Percentiles rank a stretch among this genome's conserved stretches.
These are phyloP conservation scores for Pardalotus punctatus DNA, from an alignment of 2,113 vertebrate genomes.

Conservation along the genomic window DNA sequence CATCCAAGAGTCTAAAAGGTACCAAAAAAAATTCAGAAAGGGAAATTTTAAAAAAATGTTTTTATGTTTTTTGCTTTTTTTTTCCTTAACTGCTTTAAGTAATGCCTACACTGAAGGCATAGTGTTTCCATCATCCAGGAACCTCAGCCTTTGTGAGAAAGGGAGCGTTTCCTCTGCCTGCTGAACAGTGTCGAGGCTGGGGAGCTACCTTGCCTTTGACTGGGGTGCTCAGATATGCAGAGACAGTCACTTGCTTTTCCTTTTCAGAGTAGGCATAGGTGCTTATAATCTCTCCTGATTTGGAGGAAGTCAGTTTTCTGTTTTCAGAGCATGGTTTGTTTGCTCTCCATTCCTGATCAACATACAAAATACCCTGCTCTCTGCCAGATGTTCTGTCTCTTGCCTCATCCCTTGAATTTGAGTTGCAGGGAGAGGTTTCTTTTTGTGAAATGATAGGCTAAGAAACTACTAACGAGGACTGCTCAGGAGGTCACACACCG, in stretches of 20 bases:
- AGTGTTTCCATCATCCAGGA: background rate
- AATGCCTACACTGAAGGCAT: background rate
- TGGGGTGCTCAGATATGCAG: background rate
- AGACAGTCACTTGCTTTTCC: background rate
- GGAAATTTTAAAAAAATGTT: background rate
- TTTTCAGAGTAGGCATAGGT: background rate
- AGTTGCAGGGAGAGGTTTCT: background rate
- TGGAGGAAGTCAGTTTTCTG: background rate
- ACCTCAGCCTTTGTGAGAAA: background rate
- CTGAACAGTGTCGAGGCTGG: background rate
- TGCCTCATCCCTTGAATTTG: background rate
- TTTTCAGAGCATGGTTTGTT: background rate
- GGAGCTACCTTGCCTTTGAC: background rate
- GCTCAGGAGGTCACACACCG: background rate
- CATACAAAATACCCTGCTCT: background rate
- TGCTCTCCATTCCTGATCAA: background rate
- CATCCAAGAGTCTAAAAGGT: background rate
- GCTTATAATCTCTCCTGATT: background rate
- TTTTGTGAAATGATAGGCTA: background rate
- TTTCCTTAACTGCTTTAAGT: background rate
- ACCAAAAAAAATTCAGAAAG: background rate
- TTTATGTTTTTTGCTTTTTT: background rate
- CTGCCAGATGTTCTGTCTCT: background rate
- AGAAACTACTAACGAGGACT: background rate
- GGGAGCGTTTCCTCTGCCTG: background rate